These are phyloP conservation scores for Centruroides vittatus DNA, from an alignment of 1,140 invertebrate species.

Conservation along the genomic window DNA sequence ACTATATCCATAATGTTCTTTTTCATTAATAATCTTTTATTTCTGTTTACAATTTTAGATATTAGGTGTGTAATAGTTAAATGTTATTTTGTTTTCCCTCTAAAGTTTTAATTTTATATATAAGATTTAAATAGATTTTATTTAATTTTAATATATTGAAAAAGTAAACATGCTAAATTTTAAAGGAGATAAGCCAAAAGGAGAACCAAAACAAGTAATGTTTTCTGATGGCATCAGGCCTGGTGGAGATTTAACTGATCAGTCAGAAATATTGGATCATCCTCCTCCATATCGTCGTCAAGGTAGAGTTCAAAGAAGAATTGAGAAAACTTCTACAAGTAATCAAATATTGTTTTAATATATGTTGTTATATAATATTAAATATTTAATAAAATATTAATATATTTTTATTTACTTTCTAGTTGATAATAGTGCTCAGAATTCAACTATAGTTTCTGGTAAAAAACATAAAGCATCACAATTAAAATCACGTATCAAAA, in stretches of 20 bases:
- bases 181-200: conserved; percentile 19
- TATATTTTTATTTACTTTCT: neutral
- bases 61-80: too few species aligned
- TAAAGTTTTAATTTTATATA: too few species aligned
- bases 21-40: too few species aligned
- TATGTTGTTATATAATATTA: too few species aligned
- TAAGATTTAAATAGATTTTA: too few species aligned
- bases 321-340: conserved; percentile 10
- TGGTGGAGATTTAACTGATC: conserved; percentile 69
- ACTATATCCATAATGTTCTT: too few species aligned
- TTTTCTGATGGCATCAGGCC: conserved; percentile 85
- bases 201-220: conserved; percentile 62
- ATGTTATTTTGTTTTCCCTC: too few species aligned
- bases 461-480: neutral
- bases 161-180: neutral
- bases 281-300: conserved; percentile 7
- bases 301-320: conserved; percentile 5
- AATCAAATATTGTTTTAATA: too few species aligned
- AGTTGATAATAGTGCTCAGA: neutral
- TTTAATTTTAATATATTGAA: too few species aligned
- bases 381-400: neutral
- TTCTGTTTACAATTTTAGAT: too few species aligned
- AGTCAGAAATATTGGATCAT: conserved; percentile 5
- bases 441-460: neutral
- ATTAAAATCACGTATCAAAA: conserved; percentile 1